Evolutionary conservation across 2,113 vertebrate genomes (phyloP).

Genomic region (Crotalus helleri): DNA sequence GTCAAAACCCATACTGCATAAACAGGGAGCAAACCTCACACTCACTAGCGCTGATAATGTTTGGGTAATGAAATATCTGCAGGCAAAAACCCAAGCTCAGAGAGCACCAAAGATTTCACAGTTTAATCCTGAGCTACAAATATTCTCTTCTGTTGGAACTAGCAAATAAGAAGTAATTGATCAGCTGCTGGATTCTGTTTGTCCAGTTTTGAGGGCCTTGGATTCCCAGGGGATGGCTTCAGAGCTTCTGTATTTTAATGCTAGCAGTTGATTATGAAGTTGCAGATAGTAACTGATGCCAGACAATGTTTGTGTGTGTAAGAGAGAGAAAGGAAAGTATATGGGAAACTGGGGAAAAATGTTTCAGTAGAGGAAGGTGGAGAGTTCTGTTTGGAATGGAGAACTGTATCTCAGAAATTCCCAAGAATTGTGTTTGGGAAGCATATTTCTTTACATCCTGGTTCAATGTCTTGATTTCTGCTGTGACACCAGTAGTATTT

Average conservation of each 20-base stretch:
- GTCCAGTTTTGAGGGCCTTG: background rate
- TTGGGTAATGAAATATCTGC: background rate
- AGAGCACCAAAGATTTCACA: background rate
- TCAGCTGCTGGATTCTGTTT: background rate
- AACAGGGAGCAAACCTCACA: background rate
- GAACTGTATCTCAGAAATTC: background rate
- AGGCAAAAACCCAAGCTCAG: background rate
- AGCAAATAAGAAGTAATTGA: background rate
- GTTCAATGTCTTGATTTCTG: background rate
- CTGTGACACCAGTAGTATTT: background rate
- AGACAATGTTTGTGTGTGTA: background rate
- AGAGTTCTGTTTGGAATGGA: background rate
- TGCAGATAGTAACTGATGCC: background rate
- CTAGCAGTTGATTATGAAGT: background rate
- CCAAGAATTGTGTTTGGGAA: background rate
- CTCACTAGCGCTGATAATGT: background rate
- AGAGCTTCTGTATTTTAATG: background rate
- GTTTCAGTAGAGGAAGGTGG: background rate
- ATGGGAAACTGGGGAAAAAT: background rate
- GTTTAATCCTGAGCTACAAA: background rate
- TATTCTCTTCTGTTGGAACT: background rate
- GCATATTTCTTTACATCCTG: background rate
- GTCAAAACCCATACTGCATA: background rate
- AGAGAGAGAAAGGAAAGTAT: background rate
- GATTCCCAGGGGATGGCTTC: background rate